Percentiles rank a stretch among this genome's conserved stretches.
Conservation (phyloP, 2,113 vertebrate genomes). For the Oceanodroma tethys region DNA sequence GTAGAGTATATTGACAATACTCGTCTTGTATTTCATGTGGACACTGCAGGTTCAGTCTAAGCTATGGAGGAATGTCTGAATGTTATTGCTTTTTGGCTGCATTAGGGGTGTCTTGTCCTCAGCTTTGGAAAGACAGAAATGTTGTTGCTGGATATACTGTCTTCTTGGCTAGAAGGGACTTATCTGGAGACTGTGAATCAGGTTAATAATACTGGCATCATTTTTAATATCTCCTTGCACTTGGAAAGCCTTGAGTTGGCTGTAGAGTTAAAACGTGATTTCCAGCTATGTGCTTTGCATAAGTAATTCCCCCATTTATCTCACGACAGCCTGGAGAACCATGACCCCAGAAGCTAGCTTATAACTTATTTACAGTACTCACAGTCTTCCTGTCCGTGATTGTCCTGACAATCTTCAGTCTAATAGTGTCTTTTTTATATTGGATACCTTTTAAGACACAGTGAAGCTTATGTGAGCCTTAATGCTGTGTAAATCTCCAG, state of each 20-base stretch:
- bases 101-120: background rate
- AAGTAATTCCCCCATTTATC: background rate
- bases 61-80: conserved; percentile 13
- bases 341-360: background rate
- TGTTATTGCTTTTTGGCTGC: background rate
- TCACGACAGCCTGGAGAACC: background rate
- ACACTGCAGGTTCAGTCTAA: background rate
- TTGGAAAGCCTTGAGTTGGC: background rate
- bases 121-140: conserved; percentile 17
- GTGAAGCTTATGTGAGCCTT: background rate
- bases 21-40: background rate
- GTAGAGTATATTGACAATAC: background rate
- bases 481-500: background rate
- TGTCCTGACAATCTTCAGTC: background rate
- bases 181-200: background rate
- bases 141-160: background rate
- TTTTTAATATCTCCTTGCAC: background rate
- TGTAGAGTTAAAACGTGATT: background rate
- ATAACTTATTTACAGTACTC: background rate
- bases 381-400: background rate
- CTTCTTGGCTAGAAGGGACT: background rate
- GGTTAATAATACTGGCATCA: background rate
- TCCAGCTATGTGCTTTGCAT: background rate
- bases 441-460: background rate
- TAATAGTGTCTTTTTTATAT: background rate